Conservation (phyloP, 2,888 invertebrate genomes). For the Dendrolimus houi region DNA sequence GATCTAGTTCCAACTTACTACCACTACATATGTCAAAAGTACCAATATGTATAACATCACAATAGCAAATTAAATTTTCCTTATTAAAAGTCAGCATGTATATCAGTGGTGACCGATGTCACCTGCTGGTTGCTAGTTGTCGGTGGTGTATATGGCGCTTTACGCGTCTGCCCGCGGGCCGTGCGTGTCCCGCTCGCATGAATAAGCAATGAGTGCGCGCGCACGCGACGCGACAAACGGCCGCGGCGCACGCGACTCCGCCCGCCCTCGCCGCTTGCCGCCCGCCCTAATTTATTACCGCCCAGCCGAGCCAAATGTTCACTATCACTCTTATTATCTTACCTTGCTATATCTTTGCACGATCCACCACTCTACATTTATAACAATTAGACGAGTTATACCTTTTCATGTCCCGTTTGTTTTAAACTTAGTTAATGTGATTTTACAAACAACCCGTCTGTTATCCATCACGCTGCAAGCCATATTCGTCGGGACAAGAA, state of each 20-base stretch:
- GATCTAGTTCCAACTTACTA: too few species aligned
- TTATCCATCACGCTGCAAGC: background rate
- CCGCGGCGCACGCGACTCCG: conserved; percentile 62
- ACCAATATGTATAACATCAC: too few species aligned
- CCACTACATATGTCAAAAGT: too few species aligned
- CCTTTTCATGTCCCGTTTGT: background rate
- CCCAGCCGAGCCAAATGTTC: conserved; percentile 34
- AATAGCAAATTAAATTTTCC: too few species aligned
- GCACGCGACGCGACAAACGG: conserved; percentile 64
- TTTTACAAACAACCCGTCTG: background rate
- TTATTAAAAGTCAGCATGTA: too few species aligned
- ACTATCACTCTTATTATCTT: conserved; percentile 57
- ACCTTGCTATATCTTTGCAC: conserved; percentile 32
- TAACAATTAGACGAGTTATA: conserved; percentile 4
- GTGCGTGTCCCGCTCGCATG: conserved; percentile 62
- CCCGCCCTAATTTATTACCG: conserved; percentile 58
- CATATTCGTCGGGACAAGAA: background rate
- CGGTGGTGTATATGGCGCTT: conserved; percentile 16
- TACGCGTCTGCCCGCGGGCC: conserved; percentile 9
- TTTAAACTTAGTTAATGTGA: background rate
- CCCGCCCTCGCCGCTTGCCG: conserved; percentile 37
- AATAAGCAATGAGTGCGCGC: conserved; percentile 73
- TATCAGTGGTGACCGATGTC: too few species aligned
- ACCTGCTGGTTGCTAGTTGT: too few species aligned
- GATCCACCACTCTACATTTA: background rate